Evolutionary conservation across 1,140 invertebrate species (phyloP), one percentile per base, ranked within the genome.

Genomic region (Oscheius sp.): DNA sequence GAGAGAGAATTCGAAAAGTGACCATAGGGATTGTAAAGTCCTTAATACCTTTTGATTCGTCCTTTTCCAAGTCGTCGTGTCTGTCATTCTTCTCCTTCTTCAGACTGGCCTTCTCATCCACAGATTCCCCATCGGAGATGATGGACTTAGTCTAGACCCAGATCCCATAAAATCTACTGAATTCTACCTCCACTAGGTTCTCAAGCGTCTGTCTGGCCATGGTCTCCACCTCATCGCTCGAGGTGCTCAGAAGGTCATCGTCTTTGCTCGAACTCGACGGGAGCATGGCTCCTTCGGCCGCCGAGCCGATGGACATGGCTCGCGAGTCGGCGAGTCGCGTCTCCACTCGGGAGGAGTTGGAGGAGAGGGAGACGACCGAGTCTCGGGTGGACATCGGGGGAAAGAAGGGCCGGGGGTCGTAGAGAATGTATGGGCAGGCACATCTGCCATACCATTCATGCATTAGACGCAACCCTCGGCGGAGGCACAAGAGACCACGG

Each of bases 351-450:
- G 20, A 29, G 73, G 59, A 46, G 49, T 58, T 68, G 2, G 77
- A 78, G n/a, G 75, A 77, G 7, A 78, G 63, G 2, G 77, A 78
- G 61, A 78, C 77, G 15, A 78, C 76, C 15, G 76, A 78, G 66
- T 78, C 74, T 18, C 76, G 66, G 32, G 76, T 68, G 15, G 49
- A 55, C 49, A 55, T 55, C 49, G 7, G 28, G 49, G 28, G 7
- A 20, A 26, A 13, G 49, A 26, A 55, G 49, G 15, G 7, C n/a
- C n/a, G n/a, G 4, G 15, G 7, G 15, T 55, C 15, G 15, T 55
- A 20, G 7, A 26, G 7, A 13, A 55, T 55, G 49, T 55, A 55
- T 55, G 49, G 49, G 28, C 7, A 7, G 49, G 49, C 15, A 55
- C 49, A 55, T 55, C 49, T 55, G 49, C 49, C 49, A 55, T 10